Base-by-base conservation (phyloP, 2,888 invertebrate species). In the Cecidostiba fungosa region DNA sequence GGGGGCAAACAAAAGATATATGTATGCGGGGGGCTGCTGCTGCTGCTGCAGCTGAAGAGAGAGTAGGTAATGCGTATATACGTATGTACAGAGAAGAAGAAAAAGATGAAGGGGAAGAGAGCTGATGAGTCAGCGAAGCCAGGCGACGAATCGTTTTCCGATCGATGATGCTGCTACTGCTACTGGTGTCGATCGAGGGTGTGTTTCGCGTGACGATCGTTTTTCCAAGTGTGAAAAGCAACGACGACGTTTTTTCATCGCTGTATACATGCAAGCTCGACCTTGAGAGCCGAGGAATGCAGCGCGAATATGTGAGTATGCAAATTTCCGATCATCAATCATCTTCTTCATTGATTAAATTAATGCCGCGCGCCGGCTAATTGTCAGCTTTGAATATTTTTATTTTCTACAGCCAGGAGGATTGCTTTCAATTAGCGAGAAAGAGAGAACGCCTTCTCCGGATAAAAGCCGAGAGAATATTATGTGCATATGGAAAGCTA, bases 131-230 rank as follows among this genome's bases (percentile, higher is more conserved):
- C 78, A 78, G 66, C 29, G 39, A 10, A 72, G 73, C 14, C 80
- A 19, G 72, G 26, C 50, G 47, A 14, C 76, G 70, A 80, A 85
- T 84, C 79, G 77, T 23, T 80, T 85, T 80, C 69, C 80, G 80
- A 85, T 85, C 84, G 80, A 85, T 80, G 69, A 19, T n/a, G 4
- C 36, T n/a, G 14, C 62, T 26, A 12, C 12, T 6, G 14, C 19
- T 16, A 10, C 47, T 66, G 66, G 12, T 26, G 66, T 26, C 23
- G 26, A 26, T 66, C 26, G 12, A 66, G 29, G 66, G 66, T 66
- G 66, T 66, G 19, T 47, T 47, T 47, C 47, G 16, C 16, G 50
- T 16, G 50, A 16, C 16, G 14, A 50, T 16, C 50, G 1, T 59
- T 59, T 59, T n/a, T 19, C 54, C 54, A n/a, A 59, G 23, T 59